Evolutionary conservation across 2,797 vertebrate genomes (phyloP).

Genomic region (Dermochelys coriacea): DNA sequence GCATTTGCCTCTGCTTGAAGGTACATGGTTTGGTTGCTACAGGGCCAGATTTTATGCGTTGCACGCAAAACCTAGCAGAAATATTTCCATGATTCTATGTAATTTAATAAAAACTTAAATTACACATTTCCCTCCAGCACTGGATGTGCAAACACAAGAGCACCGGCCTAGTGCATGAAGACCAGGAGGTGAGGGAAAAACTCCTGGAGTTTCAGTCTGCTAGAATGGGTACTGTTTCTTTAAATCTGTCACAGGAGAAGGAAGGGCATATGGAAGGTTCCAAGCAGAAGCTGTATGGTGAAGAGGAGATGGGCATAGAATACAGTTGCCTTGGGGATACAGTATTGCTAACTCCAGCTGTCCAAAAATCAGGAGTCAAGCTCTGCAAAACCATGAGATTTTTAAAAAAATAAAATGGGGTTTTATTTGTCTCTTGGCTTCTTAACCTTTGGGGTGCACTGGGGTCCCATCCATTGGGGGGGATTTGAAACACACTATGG

Average conservation of each 20-base stretch:
- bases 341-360: background rate
- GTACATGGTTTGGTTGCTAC: constrained; percentile 69
- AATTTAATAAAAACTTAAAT: constrained; percentile 35
- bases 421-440: background rate
- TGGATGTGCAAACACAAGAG: background rate
- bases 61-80: background rate
- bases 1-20: constrained; percentile 67
- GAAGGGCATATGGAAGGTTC: background rate
- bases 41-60: constrained; percentile 67
- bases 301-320: background rate
- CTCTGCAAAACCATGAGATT: background rate
- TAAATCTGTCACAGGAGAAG: background rate
- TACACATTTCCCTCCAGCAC: background rate
- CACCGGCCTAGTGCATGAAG: background rate
- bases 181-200: no score
- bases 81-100: constrained; percentile 21
- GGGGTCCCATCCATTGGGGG: background rate
- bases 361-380: background rate
- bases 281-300: background rate
- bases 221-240: background rate
- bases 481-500: background rate
- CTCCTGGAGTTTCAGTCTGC: background rate
- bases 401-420: background rate
- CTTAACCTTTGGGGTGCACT: background rate
- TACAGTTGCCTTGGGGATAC: no score